These are phyloP conservation scores for Scaptomyza cyrtandrae DNA, from an alignment of 2,888 invertebrate species.

Conservation along the genomic window DNA sequence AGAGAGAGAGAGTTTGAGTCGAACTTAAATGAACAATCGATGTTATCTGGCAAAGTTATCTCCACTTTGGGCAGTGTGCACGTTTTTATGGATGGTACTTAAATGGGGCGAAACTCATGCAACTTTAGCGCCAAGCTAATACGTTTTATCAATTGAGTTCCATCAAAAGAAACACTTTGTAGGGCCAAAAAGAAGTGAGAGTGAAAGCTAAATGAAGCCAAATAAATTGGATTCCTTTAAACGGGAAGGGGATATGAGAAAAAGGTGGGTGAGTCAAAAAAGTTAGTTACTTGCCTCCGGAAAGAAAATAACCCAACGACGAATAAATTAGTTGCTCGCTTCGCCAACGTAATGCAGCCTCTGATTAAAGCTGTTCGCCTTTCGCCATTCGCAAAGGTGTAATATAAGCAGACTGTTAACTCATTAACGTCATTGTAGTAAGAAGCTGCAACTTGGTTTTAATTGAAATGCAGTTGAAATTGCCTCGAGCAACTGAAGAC, in stretches of 20 bases:
- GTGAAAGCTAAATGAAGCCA: constrained; percentile 44
- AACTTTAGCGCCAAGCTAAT: constrained; percentile 74
- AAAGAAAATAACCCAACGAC: constrained; percentile 21
- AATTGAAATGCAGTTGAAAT: constrained; percentile 30
- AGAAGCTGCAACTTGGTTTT: constrained; percentile 2
- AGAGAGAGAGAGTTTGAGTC: constrained; percentile 21
- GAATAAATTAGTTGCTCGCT: constrained; percentile 57
- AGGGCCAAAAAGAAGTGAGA: constrained; percentile 22
- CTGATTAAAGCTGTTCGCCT: constrained; percentile 21
- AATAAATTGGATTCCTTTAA: constrained; percentile 72
- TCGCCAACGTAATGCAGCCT: constrained; percentile 3
- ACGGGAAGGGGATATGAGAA: neutral
- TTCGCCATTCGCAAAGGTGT: neutral
- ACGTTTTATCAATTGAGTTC: constrained; percentile 78
- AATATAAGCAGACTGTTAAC: neutral
- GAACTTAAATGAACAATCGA: constrained; percentile 67
- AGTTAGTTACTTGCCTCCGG: constrained; percentile 66
- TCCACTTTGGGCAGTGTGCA: constrained; percentile 26
- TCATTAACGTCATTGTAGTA: neutral
- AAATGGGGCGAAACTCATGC: constrained; percentile 27
- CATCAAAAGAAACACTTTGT: constrained; percentile 77
- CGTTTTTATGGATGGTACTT: constrained; percentile 62
- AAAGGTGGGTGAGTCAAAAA: constrained; percentile 8
- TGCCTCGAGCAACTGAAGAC: constrained; percentile 6
- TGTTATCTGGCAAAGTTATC: constrained; percentile 54